phyloP scores from a whole-genome alignment of 2,113 vertebrate genomes.

The Tetraodon nigroviridis region DNA sequence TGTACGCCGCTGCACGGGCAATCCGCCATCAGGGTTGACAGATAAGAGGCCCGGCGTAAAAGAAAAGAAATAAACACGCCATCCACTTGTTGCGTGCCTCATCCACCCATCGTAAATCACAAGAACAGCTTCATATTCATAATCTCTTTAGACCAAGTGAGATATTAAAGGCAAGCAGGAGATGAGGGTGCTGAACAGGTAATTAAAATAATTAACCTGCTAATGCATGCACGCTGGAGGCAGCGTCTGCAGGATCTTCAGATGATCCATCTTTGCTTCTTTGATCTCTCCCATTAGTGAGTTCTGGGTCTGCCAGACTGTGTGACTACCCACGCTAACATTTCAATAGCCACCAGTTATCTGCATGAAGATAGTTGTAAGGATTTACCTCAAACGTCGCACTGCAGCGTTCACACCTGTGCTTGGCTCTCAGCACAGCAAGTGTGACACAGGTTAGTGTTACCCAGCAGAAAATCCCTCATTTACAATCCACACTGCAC shows the following conservation, averaged over 20 bases:
- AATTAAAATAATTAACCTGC: conserved; percentile 57
- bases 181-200: conserved; percentile 43
- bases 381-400: conserved; percentile 28
- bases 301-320: conserved; percentile 19
- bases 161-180: conserved; percentile 44
- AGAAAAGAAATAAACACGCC: background rate
- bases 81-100: background rate
- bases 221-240: conserved; percentile 25
- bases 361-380: conserved; percentile 28
- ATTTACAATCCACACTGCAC: background rate
- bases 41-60: conserved; percentile 24
- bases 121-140: conserved; percentile 6
- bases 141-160: conserved; percentile 21
- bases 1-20: conserved; percentile 8
- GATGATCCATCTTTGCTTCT: conserved; percentile 41
- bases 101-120: no score
- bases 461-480: conserved; percentile 9
- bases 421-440: background rate
- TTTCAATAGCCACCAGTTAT: conserved; percentile 47
- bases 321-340: conserved; percentile 39
- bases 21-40: no score
- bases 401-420: conserved; percentile 14
- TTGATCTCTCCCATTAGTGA: conserved; percentile 50
- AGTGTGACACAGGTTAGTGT: conserved; percentile 6
- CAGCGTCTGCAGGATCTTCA: conserved; percentile 35